Evolutionary conservation across 2,888 invertebrate genomes (phyloP).

Genomic region (Drosophila borborema): DNA sequence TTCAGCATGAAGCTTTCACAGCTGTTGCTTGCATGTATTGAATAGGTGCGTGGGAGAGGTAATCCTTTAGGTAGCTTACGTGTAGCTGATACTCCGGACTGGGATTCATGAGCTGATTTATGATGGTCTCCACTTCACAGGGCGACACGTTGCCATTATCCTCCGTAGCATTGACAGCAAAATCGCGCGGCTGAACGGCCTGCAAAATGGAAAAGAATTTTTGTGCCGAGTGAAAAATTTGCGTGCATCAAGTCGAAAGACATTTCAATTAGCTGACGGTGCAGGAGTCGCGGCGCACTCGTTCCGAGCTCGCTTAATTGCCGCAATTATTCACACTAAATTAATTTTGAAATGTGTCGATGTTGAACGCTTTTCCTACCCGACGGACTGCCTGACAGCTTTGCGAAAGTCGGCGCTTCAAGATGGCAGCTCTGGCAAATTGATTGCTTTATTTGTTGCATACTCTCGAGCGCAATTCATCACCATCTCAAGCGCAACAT

Average conservation of each 20-base stretch:
- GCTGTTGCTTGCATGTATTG: slow-evolving; percentile 30
- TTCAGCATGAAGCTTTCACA: slow-evolving; percentile 50
- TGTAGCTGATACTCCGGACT: slow-evolving; percentile 84
- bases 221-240: slow-evolving; percentile 16
- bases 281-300: neutral
- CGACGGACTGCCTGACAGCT: slow-evolving; percentile 4
- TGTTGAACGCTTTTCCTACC: slow-evolving; percentile 45
- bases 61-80: slow-evolving; percentile 77
- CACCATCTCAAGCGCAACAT: slow-evolving; percentile 16
- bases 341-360: slow-evolving; percentile 66
- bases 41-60: neutral
- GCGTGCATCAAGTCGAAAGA: slow-evolving; percentile 26
- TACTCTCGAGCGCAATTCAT: slow-evolving; percentile 46
- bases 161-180: slow-evolving; percentile 72
- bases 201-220: slow-evolving; percentile 40
- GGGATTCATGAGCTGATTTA: slow-evolving; percentile 84
- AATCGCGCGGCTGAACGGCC: slow-evolving; percentile 78
- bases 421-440: slow-evolving; percentile 29
- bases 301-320: slow-evolving; percentile 42
- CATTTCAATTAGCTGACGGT: slow-evolving; percentile 44
- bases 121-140: slow-evolving; percentile 84
- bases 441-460: slow-evolving; percentile 56
- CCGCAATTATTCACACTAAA: slow-evolving; percentile 61
- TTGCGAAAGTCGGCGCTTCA: neutral
- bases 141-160: slow-evolving; percentile 82